phyloP scores from a whole-genome alignment of 2,888 invertebrate genomes.

The Biston stratarius region DNA sequence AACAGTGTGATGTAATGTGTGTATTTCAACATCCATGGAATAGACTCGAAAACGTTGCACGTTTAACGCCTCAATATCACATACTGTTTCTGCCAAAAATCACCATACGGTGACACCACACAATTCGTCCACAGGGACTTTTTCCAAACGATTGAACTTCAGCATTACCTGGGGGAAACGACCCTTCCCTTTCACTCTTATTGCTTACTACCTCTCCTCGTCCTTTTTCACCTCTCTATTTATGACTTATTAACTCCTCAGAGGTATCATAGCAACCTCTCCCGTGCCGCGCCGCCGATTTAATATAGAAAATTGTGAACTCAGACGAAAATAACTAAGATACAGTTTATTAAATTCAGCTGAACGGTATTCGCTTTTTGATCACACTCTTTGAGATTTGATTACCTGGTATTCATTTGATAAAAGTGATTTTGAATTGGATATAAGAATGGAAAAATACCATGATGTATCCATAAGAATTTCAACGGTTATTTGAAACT shows the following conservation, averaged over 20 bases:
- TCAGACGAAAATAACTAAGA: slow-evolving; percentile 72
- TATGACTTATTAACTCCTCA: slow-evolving; percentile 86
- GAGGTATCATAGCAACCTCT: slow-evolving; percentile 85
- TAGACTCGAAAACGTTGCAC: no score
- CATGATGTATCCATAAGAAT: no score
- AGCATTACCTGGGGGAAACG: slow-evolving; percentile 73
- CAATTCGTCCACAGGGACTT: slow-evolving; percentile 74
- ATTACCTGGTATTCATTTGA: not conserved
- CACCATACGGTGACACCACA: slow-evolving; percentile 74
- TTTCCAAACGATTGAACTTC: slow-evolving; percentile 83
- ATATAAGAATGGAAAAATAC: no score
- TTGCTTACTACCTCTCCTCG: slow-evolving; percentile 48
- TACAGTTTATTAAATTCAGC: slow-evolving; percentile 82
- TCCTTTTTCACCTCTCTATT: slow-evolving; percentile 73
- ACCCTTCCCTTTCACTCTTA: slow-evolving; percentile 60
- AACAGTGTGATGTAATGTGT: no score
- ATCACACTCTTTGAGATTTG: slow-evolving; percentile 7
- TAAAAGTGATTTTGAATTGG: not conserved
- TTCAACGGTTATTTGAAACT: no score
- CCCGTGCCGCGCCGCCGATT: slow-evolving; percentile 71
- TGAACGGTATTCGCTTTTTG: slow-evolving; percentile 51
- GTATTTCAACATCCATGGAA: no score
- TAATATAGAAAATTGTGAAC: slow-evolving; percentile 85
- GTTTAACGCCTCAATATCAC: slow-evolving; percentile 3
- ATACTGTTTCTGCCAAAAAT: slow-evolving; percentile 59